phyloP scores from a whole-genome alignment of 2,888 invertebrate genomes.

The Dichetophora obliterata region DNA sequence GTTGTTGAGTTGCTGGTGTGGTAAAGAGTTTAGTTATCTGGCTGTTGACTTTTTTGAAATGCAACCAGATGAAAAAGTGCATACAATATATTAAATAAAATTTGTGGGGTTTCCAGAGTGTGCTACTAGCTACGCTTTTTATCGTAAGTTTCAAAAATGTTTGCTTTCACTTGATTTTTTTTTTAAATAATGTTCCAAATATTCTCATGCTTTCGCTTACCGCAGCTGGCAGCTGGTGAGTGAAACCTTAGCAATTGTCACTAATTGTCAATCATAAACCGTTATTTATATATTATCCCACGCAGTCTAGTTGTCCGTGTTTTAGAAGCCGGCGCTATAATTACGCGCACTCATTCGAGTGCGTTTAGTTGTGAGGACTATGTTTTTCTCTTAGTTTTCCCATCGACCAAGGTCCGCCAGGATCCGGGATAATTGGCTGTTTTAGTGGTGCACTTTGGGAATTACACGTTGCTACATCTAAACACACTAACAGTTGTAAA shows the following conservation, averaged over 20 bases:
- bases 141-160: too few species aligned
- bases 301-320: conserved; percentile 3
- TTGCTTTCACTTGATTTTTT: not conserved
- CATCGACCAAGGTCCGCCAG: not conserved
- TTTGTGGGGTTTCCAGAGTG: not conserved
- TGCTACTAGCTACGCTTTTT: not conserved
- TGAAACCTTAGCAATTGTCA: conserved; percentile 16
- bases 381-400: not conserved
- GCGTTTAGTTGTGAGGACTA: not conserved
- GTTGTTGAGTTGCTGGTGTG: not conserved
- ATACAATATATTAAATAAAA: not conserved
- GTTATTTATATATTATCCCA: conserved; percentile 24
- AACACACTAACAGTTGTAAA: too few species aligned
- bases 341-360: not conserved
- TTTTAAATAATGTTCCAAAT: not conserved
- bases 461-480: not conserved
- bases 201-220: conserved; percentile 1
- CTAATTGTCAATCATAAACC: conserved; percentile 28
- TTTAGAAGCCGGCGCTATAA: not conserved
- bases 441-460: not conserved
- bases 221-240: not conserved
- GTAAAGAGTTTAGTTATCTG: not conserved
- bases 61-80: not conserved
- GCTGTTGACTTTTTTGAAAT: too few species aligned
- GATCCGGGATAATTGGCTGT: conserved; percentile 15